These are phyloP conservation scores for Dasypogon diadema DNA, from an alignment of 2,888 invertebrate species.

Conservation along the genomic window DNA sequence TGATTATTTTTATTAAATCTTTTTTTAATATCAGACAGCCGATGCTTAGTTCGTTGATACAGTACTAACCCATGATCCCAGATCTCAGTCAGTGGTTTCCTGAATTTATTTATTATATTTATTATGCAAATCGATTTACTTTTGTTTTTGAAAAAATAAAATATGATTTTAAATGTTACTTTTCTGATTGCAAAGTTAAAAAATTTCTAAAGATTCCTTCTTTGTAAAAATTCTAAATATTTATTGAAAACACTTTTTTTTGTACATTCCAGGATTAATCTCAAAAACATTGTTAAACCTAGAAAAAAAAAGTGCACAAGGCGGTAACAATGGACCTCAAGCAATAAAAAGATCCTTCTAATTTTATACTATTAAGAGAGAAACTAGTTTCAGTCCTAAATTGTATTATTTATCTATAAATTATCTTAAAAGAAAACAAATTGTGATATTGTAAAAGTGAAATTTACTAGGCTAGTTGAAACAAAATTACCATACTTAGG, in stretches of 20 bases:
- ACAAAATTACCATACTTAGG: conserved; percentile 22
- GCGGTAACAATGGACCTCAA: neutral
- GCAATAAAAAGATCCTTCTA: neutral
- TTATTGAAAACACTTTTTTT: neutral
- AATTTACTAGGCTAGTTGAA: conserved; percentile 27
- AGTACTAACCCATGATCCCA: too few species aligned
- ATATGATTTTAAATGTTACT: too few species aligned
- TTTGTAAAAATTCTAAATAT: too few species aligned
- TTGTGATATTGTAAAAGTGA: conserved; percentile 49
- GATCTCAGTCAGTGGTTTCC: too few species aligned
- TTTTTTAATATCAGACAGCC: too few species aligned
- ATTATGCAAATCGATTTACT: too few species aligned
- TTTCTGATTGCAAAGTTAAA: too few species aligned
- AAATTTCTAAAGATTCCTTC: too few species aligned
- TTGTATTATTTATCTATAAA: conserved; percentile 37
- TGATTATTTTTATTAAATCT: too few species aligned
- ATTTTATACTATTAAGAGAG: neutral
- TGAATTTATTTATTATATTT: too few species aligned
- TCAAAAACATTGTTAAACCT: neutral
- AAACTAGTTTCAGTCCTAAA: conserved; percentile 3
- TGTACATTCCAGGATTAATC: neutral
- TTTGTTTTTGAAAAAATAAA: too few species aligned
- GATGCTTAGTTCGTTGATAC: too few species aligned
- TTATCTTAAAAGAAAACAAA: conserved; percentile 23
- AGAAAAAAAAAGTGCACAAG: neutral